These are phyloP conservation scores for Drosophila busckii DNA, from an alignment of 1,140 invertebrate genomes.

Conservation along the genomic window DNA sequence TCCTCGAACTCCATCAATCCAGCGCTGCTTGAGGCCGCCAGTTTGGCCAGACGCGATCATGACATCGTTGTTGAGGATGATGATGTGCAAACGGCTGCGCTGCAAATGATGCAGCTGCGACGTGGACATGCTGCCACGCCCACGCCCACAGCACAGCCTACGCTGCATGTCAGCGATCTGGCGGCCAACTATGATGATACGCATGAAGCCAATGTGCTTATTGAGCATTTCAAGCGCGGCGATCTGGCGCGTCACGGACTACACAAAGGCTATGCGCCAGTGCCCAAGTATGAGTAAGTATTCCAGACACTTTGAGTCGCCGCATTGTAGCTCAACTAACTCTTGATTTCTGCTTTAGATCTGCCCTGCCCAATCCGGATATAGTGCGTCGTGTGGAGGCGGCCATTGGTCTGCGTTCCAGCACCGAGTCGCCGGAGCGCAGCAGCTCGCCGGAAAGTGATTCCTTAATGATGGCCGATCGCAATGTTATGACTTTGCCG, in stretches of 20 bases:
- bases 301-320: background rate
- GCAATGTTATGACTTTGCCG: constrained; percentile 85
- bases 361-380: constrained; percentile 82
- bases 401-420: constrained; percentile 83
- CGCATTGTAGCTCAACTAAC: background rate
- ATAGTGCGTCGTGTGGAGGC: constrained; percentile 86
- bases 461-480: constrained; percentile 80
- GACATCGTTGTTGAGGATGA: constrained; percentile 39
- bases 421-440: constrained; percentile 80
- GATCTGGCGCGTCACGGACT: constrained; percentile 64
- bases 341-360: constrained; percentile 39
- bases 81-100: constrained; percentile 49
- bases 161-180: constrained; percentile 54
- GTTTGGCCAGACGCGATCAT: constrained; percentile 59
- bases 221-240: constrained; percentile 70
- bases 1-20: constrained; percentile 74
- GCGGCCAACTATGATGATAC: constrained; percentile 68
- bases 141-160: constrained; percentile 27
- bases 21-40: constrained; percentile 80
- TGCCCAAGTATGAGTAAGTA: constrained; percentile 75
- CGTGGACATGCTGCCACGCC: constrained; percentile 39
- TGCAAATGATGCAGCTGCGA: constrained; percentile 61
- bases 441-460: constrained; percentile 82
- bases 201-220: constrained; percentile 64
- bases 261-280: constrained; percentile 68